phyloP scores from a whole-genome alignment of 2,797 vertebrate genomes.

The Protonibea diacanthus region DNA sequence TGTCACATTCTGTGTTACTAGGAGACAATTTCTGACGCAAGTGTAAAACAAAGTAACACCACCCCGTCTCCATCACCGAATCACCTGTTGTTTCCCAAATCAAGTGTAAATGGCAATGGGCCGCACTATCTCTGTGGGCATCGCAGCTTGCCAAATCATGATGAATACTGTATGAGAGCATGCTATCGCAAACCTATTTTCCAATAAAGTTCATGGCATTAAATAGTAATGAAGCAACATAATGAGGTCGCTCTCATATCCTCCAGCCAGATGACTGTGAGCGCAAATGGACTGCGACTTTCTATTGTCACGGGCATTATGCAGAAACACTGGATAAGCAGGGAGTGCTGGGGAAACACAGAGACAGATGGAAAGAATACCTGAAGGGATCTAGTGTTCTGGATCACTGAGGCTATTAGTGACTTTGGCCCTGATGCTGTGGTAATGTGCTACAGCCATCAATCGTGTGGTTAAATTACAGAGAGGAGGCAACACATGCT shows the following conservation, averaged over 20 bases:
- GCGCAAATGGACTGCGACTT: slow-evolving; percentile 67
- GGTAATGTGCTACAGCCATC: slow-evolving; percentile 45
- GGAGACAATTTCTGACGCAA: slow-evolving; percentile 18
- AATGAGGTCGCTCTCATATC: slow-evolving; percentile 73
- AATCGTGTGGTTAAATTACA: slow-evolving; percentile 54
- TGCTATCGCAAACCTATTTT: slow-evolving; percentile 68
- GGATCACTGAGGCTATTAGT: slow-evolving; percentile 52
- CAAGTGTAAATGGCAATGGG: slow-evolving; percentile 62
- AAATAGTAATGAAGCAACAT: slow-evolving; percentile 77
- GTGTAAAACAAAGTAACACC: slow-evolving; percentile 40
- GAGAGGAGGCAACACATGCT: slow-evolving; percentile 7
- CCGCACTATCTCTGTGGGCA: slow-evolving; percentile 52
- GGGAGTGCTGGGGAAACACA: slow-evolving; percentile 31
- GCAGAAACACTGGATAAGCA: slow-evolving; percentile 29
- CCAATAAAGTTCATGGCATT: slow-evolving; percentile 77
- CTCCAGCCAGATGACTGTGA: slow-evolving; percentile 56
- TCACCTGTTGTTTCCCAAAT: slow-evolving; percentile 65
- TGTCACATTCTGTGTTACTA: slow-evolving; percentile 38
- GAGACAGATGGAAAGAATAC: slow-evolving; percentile 51
- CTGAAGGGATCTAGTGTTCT: slow-evolving; percentile 56
- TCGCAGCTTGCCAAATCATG: slow-evolving; percentile 42
- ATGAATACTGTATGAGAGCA: slow-evolving; percentile 73
- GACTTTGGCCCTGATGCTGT: slow-evolving; percentile 33
- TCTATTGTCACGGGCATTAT: slow-evolving; percentile 53
- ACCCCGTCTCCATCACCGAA: not conserved